These are phyloP conservation scores for Drepana falcataria DNA, from an alignment of 2,888 invertebrate species.

Conservation along the genomic window DNA sequence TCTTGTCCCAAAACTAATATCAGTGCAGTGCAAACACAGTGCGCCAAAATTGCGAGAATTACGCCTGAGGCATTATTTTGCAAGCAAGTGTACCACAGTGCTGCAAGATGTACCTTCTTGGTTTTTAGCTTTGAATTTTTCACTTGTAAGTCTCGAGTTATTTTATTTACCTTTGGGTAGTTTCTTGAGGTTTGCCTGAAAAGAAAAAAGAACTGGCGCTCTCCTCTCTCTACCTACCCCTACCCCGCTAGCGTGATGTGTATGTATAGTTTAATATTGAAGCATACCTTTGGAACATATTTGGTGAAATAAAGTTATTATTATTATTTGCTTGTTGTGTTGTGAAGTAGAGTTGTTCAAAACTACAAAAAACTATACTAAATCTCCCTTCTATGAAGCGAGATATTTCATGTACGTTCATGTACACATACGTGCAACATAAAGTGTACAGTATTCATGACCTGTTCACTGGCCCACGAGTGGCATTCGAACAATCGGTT, in stretches of 20 bases:
- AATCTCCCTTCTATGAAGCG: not conserved
- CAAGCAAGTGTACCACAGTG: slow-evolving; percentile 24
- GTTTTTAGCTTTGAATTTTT: slow-evolving; percentile 32
- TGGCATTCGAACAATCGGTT: slow-evolving; percentile 1
- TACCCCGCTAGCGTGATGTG: too few relatives aligned
- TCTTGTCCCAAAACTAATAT: slow-evolving; percentile 47
- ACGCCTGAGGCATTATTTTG: slow-evolving; percentile 34
- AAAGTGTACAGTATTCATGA: slow-evolving; percentile 18
- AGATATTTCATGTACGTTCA: slow-evolving; percentile 5
- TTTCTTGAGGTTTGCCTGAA: slow-evolving; percentile 6
- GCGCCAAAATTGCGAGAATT: slow-evolving; percentile 41
- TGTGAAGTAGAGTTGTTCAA: not conserved
- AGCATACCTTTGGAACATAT: too few relatives aligned
- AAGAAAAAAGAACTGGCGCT: too few relatives aligned
- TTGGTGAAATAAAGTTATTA: too few relatives aligned
- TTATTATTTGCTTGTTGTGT: too few relatives aligned
- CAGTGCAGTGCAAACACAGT: slow-evolving; percentile 39
- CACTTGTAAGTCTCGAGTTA: slow-evolving; percentile 16
- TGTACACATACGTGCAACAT: slow-evolving; percentile 20
- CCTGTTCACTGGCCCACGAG: slow-evolving; percentile 17
- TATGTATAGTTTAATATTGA: too few relatives aligned
- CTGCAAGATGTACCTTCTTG: slow-evolving; percentile 21
- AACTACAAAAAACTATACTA: not conserved
- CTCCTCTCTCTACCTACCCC: too few relatives aligned
- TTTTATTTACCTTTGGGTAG: slow-evolving; percentile 1